Evolutionary conservation across 2,888 invertebrate genomes (phyloP).

Genomic region (Mycalesis mineus): DNA sequence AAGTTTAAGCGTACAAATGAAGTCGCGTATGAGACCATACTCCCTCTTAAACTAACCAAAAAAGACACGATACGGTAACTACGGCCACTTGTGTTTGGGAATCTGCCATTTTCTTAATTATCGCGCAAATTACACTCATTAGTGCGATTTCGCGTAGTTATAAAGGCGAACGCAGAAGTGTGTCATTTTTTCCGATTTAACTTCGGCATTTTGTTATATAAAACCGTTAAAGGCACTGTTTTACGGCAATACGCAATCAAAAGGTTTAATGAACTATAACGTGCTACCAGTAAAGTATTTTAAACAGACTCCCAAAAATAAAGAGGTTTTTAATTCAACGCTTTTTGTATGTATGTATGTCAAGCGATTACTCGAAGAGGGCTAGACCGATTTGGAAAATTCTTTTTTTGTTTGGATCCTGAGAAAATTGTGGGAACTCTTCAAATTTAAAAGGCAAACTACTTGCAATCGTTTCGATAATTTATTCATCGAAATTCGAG

Average conservation of each 20-base stretch:
- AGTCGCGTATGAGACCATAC: slow-evolving; percentile 4
- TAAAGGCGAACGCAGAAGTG: slow-evolving; percentile 18
- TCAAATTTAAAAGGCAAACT: too few species aligned
- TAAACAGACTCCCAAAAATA: too few species aligned
- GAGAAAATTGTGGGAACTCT: too few species aligned
- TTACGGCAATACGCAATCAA: neutral
- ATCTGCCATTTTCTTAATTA: slow-evolving; percentile 15
- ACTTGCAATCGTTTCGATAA: too few species aligned
- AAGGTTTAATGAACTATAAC: slow-evolving; percentile 19
- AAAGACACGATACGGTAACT: slow-evolving; percentile 17
- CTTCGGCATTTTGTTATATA: neutral
- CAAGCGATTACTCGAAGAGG: too few species aligned
- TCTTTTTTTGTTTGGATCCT: too few species aligned
- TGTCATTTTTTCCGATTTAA: slow-evolving; percentile 10
- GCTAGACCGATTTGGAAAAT: too few species aligned
- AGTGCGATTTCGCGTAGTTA: slow-evolving; percentile 14
- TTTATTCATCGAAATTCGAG: too few species aligned
- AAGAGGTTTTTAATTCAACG: too few species aligned
- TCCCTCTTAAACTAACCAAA: slow-evolving; percentile 10
- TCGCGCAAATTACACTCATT: slow-evolving; percentile 23
- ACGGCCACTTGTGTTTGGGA: slow-evolving; percentile 6
- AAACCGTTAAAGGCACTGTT: slow-evolving; percentile 18
- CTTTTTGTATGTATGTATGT: too few species aligned
- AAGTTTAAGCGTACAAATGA: neutral
- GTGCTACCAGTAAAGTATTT: neutral